Conservation (phyloP, 2,113 vertebrate species). For the Rhinoptilus africanus region DNA sequence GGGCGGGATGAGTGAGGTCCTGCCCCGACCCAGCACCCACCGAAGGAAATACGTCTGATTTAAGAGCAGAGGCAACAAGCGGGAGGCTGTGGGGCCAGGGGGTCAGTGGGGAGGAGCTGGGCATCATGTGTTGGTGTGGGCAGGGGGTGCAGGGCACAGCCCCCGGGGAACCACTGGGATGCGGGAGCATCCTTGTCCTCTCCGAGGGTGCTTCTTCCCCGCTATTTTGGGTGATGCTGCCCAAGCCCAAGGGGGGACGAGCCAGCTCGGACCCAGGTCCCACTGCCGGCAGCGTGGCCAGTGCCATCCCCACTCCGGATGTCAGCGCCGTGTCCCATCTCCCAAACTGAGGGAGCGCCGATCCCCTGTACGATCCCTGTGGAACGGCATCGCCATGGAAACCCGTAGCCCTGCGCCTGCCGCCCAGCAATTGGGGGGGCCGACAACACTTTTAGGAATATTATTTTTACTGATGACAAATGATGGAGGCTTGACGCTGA, state of each 20-base stretch:
- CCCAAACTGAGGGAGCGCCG: not conserved
- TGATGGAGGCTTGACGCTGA: constrained; percentile 44
- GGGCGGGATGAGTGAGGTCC: not conserved
- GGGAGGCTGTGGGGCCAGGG: not conserved
- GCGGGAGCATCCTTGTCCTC: not conserved
- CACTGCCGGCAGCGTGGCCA: not conserved
- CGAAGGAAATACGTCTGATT: not conserved
- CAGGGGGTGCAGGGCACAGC: not conserved
- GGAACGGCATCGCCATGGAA: constrained; percentile 37
- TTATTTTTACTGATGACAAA: constrained; percentile 60
- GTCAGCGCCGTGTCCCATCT: not conserved
- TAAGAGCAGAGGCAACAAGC: not conserved
- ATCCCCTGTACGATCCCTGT: constrained; percentile 4
- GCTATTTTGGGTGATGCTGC: not conserved
- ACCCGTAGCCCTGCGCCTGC: constrained; percentile 48
- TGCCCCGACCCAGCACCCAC: not conserved
- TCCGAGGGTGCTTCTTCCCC: not conserved
- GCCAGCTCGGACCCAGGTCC: not conserved
- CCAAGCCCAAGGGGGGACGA: not conserved
- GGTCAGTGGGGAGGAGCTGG: not conserved
- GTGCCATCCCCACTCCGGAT: not conserved
- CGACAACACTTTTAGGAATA: constrained; percentile 33
- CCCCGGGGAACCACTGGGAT: not conserved
- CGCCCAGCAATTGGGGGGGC: constrained; percentile 14
- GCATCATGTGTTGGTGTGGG: accelerated